Base-by-base conservation (phyloP, 2,888 invertebrate genomes). In the Lepidocyrtoides sp. region DNA sequence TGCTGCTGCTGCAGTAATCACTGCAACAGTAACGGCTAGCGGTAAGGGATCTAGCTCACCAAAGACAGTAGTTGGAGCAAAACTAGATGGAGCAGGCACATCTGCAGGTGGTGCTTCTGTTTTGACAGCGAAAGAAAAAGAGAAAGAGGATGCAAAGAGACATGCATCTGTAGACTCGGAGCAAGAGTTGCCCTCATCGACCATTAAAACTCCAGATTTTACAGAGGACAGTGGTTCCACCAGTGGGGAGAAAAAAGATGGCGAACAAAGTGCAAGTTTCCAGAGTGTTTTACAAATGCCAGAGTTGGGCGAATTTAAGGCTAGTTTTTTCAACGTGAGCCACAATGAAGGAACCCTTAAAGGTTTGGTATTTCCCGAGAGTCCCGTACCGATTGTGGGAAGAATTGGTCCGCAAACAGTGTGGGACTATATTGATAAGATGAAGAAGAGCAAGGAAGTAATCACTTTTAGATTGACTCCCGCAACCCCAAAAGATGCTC, bases 391-490 rank as follows among this genome's bases (percentile, higher is more conserved):
- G 2, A 97, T 99, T 48, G 98, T 99, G 14, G 99, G 99, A 0
- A 96, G 99, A 94, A 99, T 99, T 94, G 97, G 97, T 84, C 98
- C 98, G 0, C 97, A 97, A 12, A 98, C 98, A 12, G 98, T 96
- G 5, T 99, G 98, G 98, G 98, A 99, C 89, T 99, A 99, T 95
- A 97, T 99, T 87, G 96, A 96, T 48, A 98, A 99, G 95, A 98
- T 98, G 96, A 98, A 98, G 95, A 97, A 97, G 95, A 97, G 97
- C 91, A 98, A 98, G 95, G 98, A 98, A 94, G 97, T 99, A 36
- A 96, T 98, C 12, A 96, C 99, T 29, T 96, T 99, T 82, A 96
- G 97, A 92, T 96, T 99, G 81, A 97, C 97, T 93, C 98, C 98
- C 0, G 97, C 97, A 0, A 97, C 97, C 93, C 97, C 97, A 89